A percentile compares a stretch with the other conserved stretches of the same genome.
Conservation (phyloP, 2,888 invertebrate genomes). For the Opisthograptis luteolata region DNA sequence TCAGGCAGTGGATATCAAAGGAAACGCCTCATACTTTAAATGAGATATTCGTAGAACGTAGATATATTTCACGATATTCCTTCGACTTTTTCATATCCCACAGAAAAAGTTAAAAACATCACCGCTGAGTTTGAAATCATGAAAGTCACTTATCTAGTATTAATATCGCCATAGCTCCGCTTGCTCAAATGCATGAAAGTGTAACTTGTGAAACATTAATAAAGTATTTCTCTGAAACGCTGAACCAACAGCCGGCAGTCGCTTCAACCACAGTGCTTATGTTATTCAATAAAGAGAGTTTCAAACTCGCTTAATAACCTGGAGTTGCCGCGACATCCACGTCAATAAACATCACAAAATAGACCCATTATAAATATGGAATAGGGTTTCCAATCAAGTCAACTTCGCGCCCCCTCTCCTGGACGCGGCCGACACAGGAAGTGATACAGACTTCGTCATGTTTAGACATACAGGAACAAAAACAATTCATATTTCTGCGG, state of each 20-base stretch:
- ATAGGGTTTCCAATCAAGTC: constrained; percentile 83
- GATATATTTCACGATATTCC: too few species aligned
- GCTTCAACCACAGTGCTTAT: constrained; percentile 32
- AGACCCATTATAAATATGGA: constrained; percentile 83
- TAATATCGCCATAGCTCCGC: too few species aligned
- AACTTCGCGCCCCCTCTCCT: constrained; percentile 68
- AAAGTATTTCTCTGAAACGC: constrained; percentile 13
- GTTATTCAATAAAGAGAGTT: constrained; percentile 51
- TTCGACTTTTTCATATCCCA: too few species aligned
- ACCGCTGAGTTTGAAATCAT: too few species aligned
- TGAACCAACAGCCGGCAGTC: constrained; percentile 13
- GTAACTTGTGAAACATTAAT: constrained; percentile 15
- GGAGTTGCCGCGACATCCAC: constrained; percentile 58
- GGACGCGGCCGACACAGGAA: constrained; percentile 43
- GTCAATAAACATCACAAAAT: constrained; percentile 81
- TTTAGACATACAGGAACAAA: constrained; percentile 45
- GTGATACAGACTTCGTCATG: constrained; percentile 47
- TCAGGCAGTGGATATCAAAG: too few species aligned
- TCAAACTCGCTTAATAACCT: constrained; percentile 53
- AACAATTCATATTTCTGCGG: constrained; percentile 7
- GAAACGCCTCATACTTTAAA: too few species aligned
- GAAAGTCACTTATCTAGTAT: too few species aligned
- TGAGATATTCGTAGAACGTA: too few species aligned
- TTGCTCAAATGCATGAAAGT: constrained; percentile 6
- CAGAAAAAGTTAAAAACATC: too few species aligned